phyloP scores from a whole-genome alignment of 2,113 vertebrate genomes.

The Lonchura striata region DNA sequence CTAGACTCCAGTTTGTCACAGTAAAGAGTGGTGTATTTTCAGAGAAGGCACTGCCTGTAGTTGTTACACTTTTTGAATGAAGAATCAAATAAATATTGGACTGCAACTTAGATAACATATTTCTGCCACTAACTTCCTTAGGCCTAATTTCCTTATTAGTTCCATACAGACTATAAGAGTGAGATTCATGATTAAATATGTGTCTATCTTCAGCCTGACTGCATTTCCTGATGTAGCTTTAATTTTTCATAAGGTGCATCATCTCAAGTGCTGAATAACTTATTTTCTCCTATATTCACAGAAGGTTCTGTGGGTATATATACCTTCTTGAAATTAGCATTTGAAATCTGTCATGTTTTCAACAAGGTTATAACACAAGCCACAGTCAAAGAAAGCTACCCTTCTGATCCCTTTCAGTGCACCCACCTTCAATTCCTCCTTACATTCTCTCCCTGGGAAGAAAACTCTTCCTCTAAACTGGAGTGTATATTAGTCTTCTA shows the following conservation, averaged over 20 bases:
- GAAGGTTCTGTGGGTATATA: neutral
- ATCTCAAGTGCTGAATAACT: neutral
- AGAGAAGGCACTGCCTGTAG: neutral
- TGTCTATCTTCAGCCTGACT: neutral
- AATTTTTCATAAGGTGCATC: neutral
- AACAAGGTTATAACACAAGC: neutral
- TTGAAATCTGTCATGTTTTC: neutral
- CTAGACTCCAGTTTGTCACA: neutral
- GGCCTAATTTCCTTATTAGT: neutral
- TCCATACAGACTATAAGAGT: neutral
- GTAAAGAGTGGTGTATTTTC: neutral
- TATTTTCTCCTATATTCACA: neutral
- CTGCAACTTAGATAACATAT: neutral
- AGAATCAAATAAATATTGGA: neutral
- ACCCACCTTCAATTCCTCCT: neutral
- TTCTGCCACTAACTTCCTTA: neutral
- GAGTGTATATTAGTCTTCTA: rapidly evolving
- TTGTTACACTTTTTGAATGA: neutral
- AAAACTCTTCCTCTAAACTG: neutral
- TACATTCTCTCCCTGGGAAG: neutral
- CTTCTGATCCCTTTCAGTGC: neutral
- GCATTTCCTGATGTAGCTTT: neutral
- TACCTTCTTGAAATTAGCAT: neutral
- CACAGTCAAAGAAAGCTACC: neutral
- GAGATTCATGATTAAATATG: neutral